phyloP scores from a whole-genome alignment of 2,888 invertebrate species.

The Trachelus troglodyta region DNA sequence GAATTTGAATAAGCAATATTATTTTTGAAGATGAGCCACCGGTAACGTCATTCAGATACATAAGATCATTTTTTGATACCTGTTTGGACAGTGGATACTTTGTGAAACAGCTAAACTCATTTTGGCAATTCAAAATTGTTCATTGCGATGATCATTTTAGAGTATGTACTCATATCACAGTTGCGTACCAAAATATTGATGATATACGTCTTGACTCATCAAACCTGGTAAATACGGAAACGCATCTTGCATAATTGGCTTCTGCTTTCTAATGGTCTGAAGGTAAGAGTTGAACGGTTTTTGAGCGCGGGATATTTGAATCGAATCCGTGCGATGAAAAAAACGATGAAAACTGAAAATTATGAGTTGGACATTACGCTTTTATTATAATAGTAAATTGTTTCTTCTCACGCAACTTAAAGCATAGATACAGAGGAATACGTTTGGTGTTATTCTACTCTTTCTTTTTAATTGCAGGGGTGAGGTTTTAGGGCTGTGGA shows the following conservation, averaged over 20 bases:
- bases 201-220: not conserved
- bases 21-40: not conserved
- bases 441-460: slow-evolving; percentile 42
- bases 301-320: not conserved
- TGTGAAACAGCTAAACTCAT: not conserved
- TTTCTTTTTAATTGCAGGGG: slow-evolving; percentile 4
- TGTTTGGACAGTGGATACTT: not conserved
- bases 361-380: slow-evolving; percentile 40
- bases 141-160: not conserved
- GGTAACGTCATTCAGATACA: not conserved
- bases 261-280: not conserved
- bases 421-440: slow-evolving; percentile 45
- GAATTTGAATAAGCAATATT: not conserved
- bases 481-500: not conserved
- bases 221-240: not conserved
- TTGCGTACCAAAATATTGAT: not conserved
- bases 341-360: slow-evolving; percentile 29
- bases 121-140: not conserved
- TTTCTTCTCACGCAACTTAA: slow-evolving; percentile 43
- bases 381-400: slow-evolving; percentile 45
- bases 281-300: not conserved
- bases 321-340: not conserved
- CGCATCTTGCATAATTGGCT: not conserved
- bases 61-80: not conserved
- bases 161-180: not conserved